These are phyloP conservation scores for Siniperca chuatsi DNA, from an alignment of 2,113 vertebrate genomes.

Conservation along the genomic window DNA sequence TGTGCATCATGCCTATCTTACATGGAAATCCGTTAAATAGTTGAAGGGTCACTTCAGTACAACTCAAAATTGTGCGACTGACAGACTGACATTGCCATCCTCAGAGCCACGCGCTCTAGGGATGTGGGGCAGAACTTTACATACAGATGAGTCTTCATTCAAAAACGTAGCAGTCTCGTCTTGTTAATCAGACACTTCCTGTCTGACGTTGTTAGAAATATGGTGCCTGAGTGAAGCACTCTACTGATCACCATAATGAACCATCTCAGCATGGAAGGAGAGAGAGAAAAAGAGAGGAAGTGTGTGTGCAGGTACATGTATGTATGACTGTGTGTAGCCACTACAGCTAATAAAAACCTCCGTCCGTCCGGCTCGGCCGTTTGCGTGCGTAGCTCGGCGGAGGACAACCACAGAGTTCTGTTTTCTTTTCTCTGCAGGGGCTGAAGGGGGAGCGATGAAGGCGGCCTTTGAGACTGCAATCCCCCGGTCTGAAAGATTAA, in stretches of 20 bases:
- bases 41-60: too few species aligned
- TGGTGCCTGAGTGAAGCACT: not conserved
- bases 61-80: too few species aligned
- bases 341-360: conserved; percentile 28
- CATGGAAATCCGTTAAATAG: too few species aligned
- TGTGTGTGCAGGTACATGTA: not conserved
- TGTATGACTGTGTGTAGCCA: not conserved
- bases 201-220: too few species aligned
- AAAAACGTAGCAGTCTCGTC: too few species aligned
- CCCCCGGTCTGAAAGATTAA: conserved; percentile 33
- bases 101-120: too few species aligned
- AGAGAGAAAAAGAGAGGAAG: not conserved
- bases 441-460: conserved; percentile 54
- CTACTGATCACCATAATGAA: not conserved
- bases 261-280: not conserved
- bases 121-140: too few species aligned
- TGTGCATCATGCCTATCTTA: too few species aligned
- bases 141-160: too few species aligned
- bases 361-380: not conserved
- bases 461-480: conserved; percentile 64
- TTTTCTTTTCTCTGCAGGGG: conserved; percentile 65
- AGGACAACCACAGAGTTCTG: conserved; percentile 48
- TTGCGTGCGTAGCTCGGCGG: conserved; percentile 25
- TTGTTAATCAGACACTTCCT: too few species aligned
- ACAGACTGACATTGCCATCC: too few species aligned